A percentile compares a stretch with the other conserved stretches of the same genome.
Conservation (phyloP, 37 sponge, comb jelly and placozoan species). For the Cliona cf. orientalis region DNA sequence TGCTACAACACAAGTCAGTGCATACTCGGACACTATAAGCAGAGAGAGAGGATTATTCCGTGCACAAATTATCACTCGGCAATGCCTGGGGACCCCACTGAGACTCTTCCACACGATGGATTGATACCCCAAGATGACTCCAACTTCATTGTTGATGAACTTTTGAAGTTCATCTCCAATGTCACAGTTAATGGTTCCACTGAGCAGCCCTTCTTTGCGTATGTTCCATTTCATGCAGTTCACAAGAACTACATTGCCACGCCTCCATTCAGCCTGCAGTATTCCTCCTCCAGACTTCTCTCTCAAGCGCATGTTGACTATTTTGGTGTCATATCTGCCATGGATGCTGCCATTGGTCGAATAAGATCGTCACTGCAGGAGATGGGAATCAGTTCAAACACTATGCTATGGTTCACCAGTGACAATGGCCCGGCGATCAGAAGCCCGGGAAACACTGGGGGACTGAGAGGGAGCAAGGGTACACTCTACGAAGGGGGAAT, state of each 20-base stretch:
- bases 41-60: not conserved
- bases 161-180: slow-evolving; percentile 15
- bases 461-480: slow-evolving; percentile 60
- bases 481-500: slow-evolving; percentile 71
- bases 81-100: not conserved
- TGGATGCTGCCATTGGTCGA: slow-evolving; percentile 51
- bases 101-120: not conserved
- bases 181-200: not conserved
- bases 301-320: slow-evolving; percentile 59
- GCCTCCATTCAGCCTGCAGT: not conserved
- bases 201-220: slow-evolving; percentile 61
- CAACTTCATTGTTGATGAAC: slow-evolving; percentile 42
- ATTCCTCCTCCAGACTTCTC: not conserved
- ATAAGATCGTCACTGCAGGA: slow-evolving; percentile 28
- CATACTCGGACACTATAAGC: slow-evolving; percentile 35
- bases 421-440: slow-evolving; percentile 64
- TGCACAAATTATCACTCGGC: slow-evolving; percentile 54
- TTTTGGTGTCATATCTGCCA: slow-evolving; percentile 47
- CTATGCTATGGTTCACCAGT: slow-evolving; percentile 72
- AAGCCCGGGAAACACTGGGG: slow-evolving; percentile 49
- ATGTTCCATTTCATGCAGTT: slow-evolving; percentile 61
- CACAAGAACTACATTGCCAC: slow-evolving; percentile 65
- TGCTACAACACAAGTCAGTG: slow-evolving; percentile 54
- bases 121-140: slow-evolving; percentile 60
- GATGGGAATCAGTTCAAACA: slow-evolving; percentile 21